Percentiles rank a stretch among this genome's conserved stretches.
phyloP scores from a whole-genome alignment of 2,797 vertebrate species.

The Hydrophis major region DNA sequence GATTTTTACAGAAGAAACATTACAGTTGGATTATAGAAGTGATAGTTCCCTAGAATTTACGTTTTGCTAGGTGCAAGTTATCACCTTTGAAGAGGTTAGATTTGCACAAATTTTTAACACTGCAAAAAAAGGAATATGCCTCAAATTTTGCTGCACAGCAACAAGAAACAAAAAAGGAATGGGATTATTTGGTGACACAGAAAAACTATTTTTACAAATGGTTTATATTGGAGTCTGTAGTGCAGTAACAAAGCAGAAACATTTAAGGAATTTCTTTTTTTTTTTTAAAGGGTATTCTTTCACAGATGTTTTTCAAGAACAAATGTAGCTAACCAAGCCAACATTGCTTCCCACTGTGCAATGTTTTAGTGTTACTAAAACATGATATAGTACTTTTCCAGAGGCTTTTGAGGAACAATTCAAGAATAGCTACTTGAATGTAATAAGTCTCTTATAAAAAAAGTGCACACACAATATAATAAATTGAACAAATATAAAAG shows the following conservation, averaged over 20 bases:
- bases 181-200: not conserved
- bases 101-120: not conserved
- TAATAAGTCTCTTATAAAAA: not conserved
- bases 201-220: not conserved
- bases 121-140: not conserved
- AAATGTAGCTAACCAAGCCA: not conserved
- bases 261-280: not conserved
- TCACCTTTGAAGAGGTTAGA: not conserved
- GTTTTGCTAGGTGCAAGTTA: not conserved
- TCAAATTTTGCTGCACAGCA: not conserved
- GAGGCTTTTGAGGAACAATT: not conserved
- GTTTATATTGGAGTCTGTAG: not conserved
- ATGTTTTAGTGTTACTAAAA: not conserved
- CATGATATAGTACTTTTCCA: not conserved
- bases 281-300: not conserved
- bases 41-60: not conserved
- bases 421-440: not conserved
- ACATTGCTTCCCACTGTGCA: not conserved
- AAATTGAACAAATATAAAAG: not conserved
- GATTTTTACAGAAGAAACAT: slow-evolving; percentile 4
- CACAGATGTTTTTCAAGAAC: not conserved
- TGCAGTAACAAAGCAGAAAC: not conserved
- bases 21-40: not conserved
- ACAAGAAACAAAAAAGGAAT: not conserved
- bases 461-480: not conserved